These are phyloP conservation scores for Phalacrocorax carbo DNA, from an alignment of 2,113 vertebrate genomes.

Conservation along the genomic window DNA sequence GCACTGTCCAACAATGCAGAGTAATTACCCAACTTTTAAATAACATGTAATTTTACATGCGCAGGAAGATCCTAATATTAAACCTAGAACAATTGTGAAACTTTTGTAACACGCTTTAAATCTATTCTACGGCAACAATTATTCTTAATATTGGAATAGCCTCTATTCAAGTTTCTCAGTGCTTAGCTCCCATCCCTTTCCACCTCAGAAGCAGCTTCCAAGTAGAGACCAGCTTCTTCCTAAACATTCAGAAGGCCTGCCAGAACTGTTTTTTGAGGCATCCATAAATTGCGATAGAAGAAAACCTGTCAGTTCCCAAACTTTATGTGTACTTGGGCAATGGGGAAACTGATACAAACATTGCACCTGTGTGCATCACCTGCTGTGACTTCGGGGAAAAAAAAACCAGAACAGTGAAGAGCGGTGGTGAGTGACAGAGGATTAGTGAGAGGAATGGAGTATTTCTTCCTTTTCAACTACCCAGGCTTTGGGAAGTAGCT, in stretches of 20 bases:
- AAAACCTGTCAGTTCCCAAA: neutral
- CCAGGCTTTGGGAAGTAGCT: neutral
- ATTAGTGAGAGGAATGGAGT: neutral
- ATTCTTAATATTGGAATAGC: neutral
- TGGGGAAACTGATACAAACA: neutral
- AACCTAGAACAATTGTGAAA: neutral
- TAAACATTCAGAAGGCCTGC: neutral
- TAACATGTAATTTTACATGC: neutral
- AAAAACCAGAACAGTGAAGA: neutral
- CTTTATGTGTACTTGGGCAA: neutral
- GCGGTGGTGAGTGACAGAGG: neutral
- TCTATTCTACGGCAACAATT: neutral
- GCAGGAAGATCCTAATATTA: neutral
- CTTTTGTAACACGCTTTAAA: neutral
- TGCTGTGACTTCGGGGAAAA: neutral
- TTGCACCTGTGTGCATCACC: neutral
- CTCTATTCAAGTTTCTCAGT: neutral
- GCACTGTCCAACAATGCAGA: neutral
- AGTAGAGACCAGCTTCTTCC: neutral
- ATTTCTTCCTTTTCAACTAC: neutral
- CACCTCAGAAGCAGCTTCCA: fast-evolving
- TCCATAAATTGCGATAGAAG: neutral
- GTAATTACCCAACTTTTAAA: neutral
- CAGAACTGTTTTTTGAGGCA: neutral
- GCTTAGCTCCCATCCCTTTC: neutral